A percentile compares a stretch with the other conserved stretches of the same genome.
Evolutionary conservation across 2,888 invertebrate species (phyloP).

Genomic region (Pollenia angustigena): DNA sequence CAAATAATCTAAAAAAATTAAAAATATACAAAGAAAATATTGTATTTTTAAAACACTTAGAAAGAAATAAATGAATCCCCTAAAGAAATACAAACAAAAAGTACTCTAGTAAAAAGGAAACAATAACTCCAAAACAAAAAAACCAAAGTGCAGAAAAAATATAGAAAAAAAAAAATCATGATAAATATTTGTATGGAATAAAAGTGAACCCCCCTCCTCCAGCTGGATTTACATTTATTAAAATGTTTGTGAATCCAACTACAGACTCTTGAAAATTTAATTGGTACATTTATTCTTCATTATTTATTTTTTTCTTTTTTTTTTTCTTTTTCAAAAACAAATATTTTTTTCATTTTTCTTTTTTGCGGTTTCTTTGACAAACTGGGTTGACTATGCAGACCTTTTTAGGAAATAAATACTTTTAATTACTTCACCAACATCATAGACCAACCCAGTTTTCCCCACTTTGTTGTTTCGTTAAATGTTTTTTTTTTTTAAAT

Average conservation of each 20-base stretch:
- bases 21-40: constrained; percentile 22
- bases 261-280: constrained; percentile 53
- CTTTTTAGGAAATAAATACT: constrained; percentile 8
- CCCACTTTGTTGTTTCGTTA: background rate
- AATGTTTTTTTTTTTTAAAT: constrained; percentile 61
- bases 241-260: background rate
- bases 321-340: background rate
- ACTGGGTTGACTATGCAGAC: constrained; percentile 30
- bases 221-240: background rate
- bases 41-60: constrained; percentile 43
- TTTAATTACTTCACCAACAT: background rate
- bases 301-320: constrained; percentile 4
- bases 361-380: constrained; percentile 41
- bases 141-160: background rate
- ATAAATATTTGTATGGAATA: constrained; percentile 41
- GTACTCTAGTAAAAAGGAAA: constrained; percentile 10
- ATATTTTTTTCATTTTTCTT: constrained; percentile 16
- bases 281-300: constrained; percentile 47
- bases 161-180: constrained; percentile 14
- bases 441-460: background rate
- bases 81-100: constrained; percentile 29
- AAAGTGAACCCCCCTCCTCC: background rate
- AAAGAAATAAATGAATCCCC: constrained; percentile 44
- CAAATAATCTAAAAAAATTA: constrained; percentile 35
- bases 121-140: constrained; percentile 30